phyloP scores from a whole-genome alignment of 2,797 vertebrate genomes.

The Crocidura indochinensis region DNA sequence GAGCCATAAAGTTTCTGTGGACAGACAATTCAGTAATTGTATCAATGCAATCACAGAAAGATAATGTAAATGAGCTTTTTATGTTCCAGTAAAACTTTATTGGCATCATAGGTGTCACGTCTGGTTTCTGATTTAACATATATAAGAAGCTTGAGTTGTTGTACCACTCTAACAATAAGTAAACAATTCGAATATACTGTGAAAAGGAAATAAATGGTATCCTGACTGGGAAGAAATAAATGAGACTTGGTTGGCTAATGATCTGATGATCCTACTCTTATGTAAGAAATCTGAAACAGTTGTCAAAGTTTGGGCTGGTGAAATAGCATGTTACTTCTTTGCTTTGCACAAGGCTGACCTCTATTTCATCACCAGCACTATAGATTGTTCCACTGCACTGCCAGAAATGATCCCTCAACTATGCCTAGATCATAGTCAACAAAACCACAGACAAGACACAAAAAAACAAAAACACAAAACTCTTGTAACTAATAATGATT shows the following conservation, averaged over 20 bases:
- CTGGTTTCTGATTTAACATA: background rate
- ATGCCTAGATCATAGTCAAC: background rate
- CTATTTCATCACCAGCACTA: too few relatives aligned
- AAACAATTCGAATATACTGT: background rate
- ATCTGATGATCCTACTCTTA: background rate
- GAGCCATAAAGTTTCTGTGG: background rate
- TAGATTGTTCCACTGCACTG: too few relatives aligned
- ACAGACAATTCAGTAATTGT: too few relatives aligned
- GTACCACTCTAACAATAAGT: background rate
- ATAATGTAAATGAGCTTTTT: too few relatives aligned
- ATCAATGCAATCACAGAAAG: too few relatives aligned
- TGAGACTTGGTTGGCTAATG: background rate
- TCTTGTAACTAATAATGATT: too few relatives aligned
- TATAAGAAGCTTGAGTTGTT: background rate
- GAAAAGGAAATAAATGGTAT: conserved; percentile 18
- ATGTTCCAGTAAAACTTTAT: background rate
- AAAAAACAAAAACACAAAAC: too few relatives aligned
- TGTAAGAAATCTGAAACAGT: background rate
- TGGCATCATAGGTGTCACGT: background rate
- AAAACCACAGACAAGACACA: too few relatives aligned
- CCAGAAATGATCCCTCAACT: background rate
- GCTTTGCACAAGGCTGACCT: too few relatives aligned
- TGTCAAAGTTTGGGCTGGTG: too few relatives aligned
- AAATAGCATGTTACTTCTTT: too few relatives aligned
- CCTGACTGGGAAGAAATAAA: background rate